Conservation (phyloP, 2,113 vertebrate genomes). For the Papio anubis region DNA sequence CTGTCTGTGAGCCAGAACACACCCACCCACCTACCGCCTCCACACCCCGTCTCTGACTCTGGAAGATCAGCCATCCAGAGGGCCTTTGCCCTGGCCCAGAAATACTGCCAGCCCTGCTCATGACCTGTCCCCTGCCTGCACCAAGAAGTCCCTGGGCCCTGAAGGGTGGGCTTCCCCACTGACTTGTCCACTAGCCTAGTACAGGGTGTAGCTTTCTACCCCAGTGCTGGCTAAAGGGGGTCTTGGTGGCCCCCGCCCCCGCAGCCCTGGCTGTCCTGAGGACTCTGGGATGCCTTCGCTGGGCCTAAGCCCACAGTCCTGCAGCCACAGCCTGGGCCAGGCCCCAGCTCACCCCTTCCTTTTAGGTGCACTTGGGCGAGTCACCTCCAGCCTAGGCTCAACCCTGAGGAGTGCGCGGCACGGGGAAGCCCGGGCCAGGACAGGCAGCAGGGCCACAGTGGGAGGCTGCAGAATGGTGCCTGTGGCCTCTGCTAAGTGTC, state of each 20-base stretch:
- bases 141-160: no score
- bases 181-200: neutral
- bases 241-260: accelerated
- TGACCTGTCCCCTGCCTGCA: neutral
- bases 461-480: neutral
- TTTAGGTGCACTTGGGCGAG: neutral
- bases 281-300: neutral
- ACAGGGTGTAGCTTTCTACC: neutral
- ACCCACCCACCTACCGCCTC: neutral
- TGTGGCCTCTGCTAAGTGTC: neutral
- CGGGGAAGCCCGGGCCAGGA: neutral
- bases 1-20: neutral
- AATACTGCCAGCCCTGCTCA: neutral
- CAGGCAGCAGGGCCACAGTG: accelerated
- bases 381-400: no score
- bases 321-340: neutral
- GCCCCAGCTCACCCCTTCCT: neutral
- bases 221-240: neutral
- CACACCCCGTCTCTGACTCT: neutral
- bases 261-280: neutral
- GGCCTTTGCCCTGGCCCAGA: neutral
- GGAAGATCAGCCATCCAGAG: neutral
- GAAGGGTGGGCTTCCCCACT: neutral
- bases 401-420: accelerated
- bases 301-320: neutral